These are phyloP conservation scores for Danio choprae DNA, from an alignment of 2,797 vertebrate genomes.

Conservation along the genomic window DNA sequence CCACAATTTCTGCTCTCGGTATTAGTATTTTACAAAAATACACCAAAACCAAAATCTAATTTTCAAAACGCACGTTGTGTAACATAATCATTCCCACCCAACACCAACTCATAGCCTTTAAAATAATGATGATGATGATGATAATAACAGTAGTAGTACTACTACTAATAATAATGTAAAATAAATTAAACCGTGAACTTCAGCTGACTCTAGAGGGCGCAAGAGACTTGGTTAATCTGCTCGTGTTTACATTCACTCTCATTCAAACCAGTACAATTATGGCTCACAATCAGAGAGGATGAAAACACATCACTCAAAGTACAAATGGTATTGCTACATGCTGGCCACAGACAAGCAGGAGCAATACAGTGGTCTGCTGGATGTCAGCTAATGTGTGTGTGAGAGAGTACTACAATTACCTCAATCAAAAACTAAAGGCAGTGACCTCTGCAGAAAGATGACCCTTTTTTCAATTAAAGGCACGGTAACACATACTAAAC, in stretches of 20 bases:
- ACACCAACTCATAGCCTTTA: background rate
- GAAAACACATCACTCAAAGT: conserved; percentile 48
- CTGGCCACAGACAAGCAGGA: conserved; percentile 64
- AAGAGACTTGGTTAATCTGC: conserved; percentile 7
- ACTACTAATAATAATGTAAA: too few relatives aligned
- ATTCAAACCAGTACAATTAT: conserved; percentile 18
- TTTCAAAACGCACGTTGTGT: background rate
- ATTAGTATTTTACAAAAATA: background rate
- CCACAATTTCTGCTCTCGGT: background rate
- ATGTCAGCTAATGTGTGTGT: conserved; percentile 58
- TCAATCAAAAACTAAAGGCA: conserved; percentile 61
- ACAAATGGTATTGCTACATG: conserved; percentile 66
- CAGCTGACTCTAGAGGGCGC: conserved; percentile 46
- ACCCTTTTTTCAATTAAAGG: conserved; percentile 72
- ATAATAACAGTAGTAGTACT: too few relatives aligned
- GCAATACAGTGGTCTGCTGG: conserved; percentile 64
- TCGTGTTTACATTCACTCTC: background rate
- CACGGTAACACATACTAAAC: conserved; percentile 71
- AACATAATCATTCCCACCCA: background rate
- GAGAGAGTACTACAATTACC: conserved; percentile 58
- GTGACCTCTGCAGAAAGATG: conserved; percentile 56
- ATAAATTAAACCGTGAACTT: background rate
- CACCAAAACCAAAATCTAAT: conserved; percentile 1
- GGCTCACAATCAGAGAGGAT: conserved; percentile 59
- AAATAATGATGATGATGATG: background rate